Base-by-base conservation (phyloP, 2,113 vertebrate species). In the Actinemys pallida region DNA sequence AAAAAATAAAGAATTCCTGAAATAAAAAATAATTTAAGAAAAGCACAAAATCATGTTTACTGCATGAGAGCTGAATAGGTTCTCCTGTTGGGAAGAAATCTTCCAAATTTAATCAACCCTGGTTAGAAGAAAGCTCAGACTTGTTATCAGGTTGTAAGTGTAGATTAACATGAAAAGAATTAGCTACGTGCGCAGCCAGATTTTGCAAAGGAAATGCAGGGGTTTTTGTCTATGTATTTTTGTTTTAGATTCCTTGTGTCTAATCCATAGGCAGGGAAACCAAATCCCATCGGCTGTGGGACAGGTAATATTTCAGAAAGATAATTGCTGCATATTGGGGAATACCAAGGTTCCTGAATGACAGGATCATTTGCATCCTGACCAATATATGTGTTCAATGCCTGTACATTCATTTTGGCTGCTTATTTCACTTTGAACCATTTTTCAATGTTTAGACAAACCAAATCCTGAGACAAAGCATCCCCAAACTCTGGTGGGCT, bases 141-240 rank as follows among this genome's bases (percentile, higher is more conserved):
- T 95, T 97, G 96, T 97, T 97, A 97, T 97, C 52, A 0, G 93
- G 92, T 98, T 97, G 96, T 98, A 98, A 97, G 94, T 57, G 94
- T 97, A 98, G 95, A 98, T 98, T 98, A 97, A 97, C 95, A 92
- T 93, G 96, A 97, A 97, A 97, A 98, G 95, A 98, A 97, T 96
- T 97, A 96, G 88, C 95, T 94, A 86, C 89, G 90, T 96, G 95
- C 90, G 94, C 89, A 96, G 95, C 79, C 97, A 87, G 93, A 76
- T 92, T 96, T 93, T 96, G 94, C 88, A 94, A 92, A 87, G 89
- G 84, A 90, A 97, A 94, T 91, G 94, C 86, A 89, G 81, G 82
- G 86, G 84, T 88, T 54, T 97, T 97, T 95, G 93, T 96, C 90
- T 76, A 72, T 1, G 62, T 53, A 94, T 94, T 97, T 39, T 96